Evolutionary conservation across 2,797 vertebrate species (phyloP).

Genomic region (Pygocentrus nattereri): DNA sequence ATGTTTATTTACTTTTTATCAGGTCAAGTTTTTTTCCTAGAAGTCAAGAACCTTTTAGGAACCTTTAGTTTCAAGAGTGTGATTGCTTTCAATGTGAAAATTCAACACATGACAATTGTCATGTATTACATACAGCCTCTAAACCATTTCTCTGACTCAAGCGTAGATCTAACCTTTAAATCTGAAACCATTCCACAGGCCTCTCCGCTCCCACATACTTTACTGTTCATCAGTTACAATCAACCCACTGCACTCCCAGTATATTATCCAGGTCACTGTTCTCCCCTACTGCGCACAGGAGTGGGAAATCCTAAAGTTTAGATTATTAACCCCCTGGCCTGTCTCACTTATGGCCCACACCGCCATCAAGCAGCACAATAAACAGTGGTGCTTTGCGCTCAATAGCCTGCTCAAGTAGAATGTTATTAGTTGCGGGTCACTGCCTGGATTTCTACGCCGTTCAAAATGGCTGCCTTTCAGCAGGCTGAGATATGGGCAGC

Average conservation of each 20-base stretch:
- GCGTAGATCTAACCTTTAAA: constrained; percentile 33
- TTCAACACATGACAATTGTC: background rate
- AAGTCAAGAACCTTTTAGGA: background rate
- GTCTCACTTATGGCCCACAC: constrained; percentile 51
- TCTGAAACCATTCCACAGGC: constrained; percentile 18
- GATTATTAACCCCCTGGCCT: constrained; percentile 60
- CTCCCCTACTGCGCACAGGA: constrained; percentile 27
- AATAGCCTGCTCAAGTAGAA: constrained; percentile 82
- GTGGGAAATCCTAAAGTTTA: constrained; percentile 48
- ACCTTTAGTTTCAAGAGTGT: background rate
- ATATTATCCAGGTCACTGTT: constrained; percentile 36
- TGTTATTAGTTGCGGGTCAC: constrained; percentile 85
- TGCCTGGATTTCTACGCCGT: constrained; percentile 76
- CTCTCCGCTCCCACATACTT: constrained; percentile 23
- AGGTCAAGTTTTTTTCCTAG: too few species aligned
- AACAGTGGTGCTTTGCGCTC: constrained; percentile 67
- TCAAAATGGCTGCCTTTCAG: constrained; percentile 78
- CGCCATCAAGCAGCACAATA: constrained; percentile 60
- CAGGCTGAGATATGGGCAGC: constrained; percentile 76
- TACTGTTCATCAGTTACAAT: constrained; percentile 46
- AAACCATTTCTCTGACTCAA: constrained; percentile 14
- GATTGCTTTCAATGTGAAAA: background rate
- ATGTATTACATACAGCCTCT: background rate
- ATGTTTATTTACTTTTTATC: too few species aligned
- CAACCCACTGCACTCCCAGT: constrained; percentile 31